A percentile compares a stretch with the other conserved stretches of the same genome.
These are phyloP conservation scores for Nansenia antarctica DNA, from an alignment of 2,113 vertebrate genomes.

Conservation along the genomic window DNA sequence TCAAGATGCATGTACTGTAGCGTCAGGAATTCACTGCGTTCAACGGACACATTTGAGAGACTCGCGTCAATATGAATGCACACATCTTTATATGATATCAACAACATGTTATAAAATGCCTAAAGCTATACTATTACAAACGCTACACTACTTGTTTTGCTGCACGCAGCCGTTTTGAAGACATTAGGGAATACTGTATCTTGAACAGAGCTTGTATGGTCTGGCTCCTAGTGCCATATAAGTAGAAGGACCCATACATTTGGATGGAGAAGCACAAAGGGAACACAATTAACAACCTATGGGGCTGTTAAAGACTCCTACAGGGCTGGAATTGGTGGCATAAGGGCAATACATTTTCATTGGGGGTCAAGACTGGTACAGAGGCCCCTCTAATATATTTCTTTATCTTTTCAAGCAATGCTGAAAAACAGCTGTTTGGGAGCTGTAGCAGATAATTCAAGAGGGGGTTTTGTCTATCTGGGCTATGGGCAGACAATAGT, in stretches of 20 bases:
- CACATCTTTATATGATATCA: not conserved
- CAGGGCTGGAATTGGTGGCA: constrained; percentile 64
- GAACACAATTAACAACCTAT: constrained; percentile 59
- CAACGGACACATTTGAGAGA: not conserved
- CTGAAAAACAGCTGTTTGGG: constrained; percentile 80
- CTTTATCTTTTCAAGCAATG: constrained; percentile 77
- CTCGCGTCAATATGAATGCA: not conserved
- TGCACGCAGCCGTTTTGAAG: not conserved
- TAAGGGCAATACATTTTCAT: constrained; percentile 74
- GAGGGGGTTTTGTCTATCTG: constrained; percentile 67
- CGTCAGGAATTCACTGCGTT: too few species aligned
- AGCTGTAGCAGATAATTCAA: constrained; percentile 81
- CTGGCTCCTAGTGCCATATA: constrained; percentile 38
- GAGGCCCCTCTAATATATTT: constrained; percentile 73
- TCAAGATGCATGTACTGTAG: too few species aligned
- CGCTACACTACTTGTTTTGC: not conserved
- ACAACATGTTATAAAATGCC: not conserved
- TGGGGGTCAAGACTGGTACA: constrained; percentile 65
- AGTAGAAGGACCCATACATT: constrained; percentile 53
- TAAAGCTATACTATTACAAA: not conserved
- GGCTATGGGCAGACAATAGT: constrained; percentile 77
- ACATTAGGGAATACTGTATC: not conserved
- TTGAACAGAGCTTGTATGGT: constrained; percentile 26
- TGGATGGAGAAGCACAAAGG: constrained; percentile 49
- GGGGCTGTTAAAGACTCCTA: constrained; percentile 55